phyloP scores from a whole-genome alignment of 2,797 vertebrate genomes.

The Neosalanx taihuensis region DNA sequence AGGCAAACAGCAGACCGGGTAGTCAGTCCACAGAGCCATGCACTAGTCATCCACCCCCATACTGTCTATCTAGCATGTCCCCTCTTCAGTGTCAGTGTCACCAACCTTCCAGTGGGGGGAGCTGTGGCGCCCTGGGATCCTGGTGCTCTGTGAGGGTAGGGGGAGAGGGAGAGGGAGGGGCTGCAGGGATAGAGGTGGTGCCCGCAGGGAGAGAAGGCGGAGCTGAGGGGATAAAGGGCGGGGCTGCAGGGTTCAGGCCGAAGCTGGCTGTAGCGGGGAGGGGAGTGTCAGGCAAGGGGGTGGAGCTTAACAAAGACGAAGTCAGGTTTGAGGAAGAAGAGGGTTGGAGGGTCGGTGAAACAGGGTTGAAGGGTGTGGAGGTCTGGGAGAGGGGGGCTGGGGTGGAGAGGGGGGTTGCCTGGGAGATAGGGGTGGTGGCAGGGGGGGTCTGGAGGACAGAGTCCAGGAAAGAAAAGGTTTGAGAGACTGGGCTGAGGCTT shows the following conservation, averaged over 20 bases:
- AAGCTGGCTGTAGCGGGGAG: constrained; percentile 40
- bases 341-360: constrained; percentile 30
- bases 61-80: constrained; percentile 36
- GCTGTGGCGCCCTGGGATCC: constrained; percentile 71
- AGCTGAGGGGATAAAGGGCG: constrained; percentile 62
- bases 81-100: constrained; percentile 50
- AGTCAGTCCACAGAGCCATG: constrained; percentile 67
- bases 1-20: constrained; percentile 49
- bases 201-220: constrained; percentile 41
- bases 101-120: constrained; percentile 76
- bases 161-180: constrained; percentile 63
- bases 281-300: constrained; percentile 12
- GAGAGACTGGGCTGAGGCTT: constrained; percentile 65
- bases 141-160: constrained; percentile 71
- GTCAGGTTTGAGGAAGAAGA: constrained; percentile 24
- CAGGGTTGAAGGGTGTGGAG: constrained; percentile 34
- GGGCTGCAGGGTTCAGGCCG: constrained; percentile 63
- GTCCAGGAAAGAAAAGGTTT: constrained; percentile 73
- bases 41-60: constrained; percentile 54
- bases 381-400: constrained; percentile 48
- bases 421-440: constrained; percentile 58
- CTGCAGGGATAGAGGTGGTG: constrained; percentile 65
- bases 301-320: constrained; percentile 18
- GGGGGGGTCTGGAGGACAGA: constrained; percentile 71
- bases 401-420: constrained; percentile 55